Conservation (phyloP, 2,888 invertebrate species). For the Osedax frankpressi region DNA sequence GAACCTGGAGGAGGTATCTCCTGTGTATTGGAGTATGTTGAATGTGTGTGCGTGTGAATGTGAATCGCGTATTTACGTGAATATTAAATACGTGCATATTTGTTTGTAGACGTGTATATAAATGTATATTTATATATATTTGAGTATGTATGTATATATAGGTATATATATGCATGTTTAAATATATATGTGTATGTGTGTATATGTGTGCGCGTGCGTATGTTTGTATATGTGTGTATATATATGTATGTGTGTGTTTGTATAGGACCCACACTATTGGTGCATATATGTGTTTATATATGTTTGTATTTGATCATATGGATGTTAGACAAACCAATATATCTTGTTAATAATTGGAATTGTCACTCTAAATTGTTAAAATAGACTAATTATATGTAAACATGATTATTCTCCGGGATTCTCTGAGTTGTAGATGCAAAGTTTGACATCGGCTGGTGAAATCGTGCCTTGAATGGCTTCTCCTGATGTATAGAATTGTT, state of each 20-base stretch:
- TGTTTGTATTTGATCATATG: too few species aligned
- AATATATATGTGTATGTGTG: neutral
- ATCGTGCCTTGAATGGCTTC: slow-evolving; percentile 34
- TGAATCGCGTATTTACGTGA: neutral
- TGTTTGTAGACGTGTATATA: neutral
- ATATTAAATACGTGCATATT: too few species aligned
- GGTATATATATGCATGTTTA: too few species aligned
- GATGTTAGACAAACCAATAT: too few species aligned
- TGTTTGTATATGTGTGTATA: neutral
- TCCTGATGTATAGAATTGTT: too few species aligned
- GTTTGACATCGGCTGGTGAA: slow-evolving; percentile 37
- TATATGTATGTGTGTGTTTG: neutral
- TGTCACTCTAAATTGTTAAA: neutral
- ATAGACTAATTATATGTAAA: neutral
- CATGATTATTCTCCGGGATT: slow-evolving; percentile 27
- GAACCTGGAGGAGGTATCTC: slow-evolving; percentile 42
- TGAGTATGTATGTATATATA: neutral
- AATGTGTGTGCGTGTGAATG: neutral
- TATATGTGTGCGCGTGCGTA: neutral
- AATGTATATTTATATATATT: slow-evolving; percentile 6
- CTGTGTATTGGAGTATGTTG: slow-evolving; percentile 27
- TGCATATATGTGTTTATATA: neutral
- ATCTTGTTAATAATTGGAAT: neutral
- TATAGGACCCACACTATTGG: too few species aligned
- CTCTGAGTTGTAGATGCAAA: slow-evolving; percentile 41